Conservation (phyloP, 2,113 vertebrate species). For the Ornithorhynchus anatinus region DNA sequence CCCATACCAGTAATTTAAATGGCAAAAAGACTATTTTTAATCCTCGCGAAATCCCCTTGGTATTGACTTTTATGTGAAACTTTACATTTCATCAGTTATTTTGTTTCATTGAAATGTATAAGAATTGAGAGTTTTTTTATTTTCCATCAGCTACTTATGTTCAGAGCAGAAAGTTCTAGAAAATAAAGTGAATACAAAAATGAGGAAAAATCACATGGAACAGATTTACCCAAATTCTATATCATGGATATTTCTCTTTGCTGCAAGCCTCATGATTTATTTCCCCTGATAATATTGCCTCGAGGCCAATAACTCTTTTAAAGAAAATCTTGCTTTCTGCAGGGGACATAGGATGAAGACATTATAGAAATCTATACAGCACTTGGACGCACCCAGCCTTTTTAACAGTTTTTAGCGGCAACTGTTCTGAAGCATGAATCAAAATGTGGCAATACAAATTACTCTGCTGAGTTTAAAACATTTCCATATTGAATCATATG, state of each 20-base stretch:
- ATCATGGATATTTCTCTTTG: not conserved
- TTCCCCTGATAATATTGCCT: conserved; percentile 6
- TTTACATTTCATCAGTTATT: no score
- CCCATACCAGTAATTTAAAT: not conserved
- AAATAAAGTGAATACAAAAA: not conserved
- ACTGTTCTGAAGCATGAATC: conserved; percentile 14
- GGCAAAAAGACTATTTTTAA: not conserved
- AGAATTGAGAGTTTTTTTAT: not conserved
- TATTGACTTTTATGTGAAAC: no score
- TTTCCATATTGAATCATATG: no score
- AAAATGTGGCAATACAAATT: conserved; percentile 16
- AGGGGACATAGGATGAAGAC: conserved; percentile 14
- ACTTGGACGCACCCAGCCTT: conserved; percentile 10
- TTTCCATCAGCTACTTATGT: not conserved
- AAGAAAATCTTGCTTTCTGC: conserved; percentile 24
- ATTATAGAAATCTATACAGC: not conserved
- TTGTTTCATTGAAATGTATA: no score
- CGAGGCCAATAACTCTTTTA: conserved; percentile 25
- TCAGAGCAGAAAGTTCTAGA: not conserved
- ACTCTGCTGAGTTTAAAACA: no score
- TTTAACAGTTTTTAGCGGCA: conserved; percentile 10
- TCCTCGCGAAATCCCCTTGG: not conserved
- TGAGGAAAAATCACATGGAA: fast-evolving
- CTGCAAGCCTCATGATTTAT: conserved; percentile 20
- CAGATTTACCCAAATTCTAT: not conserved